Evolutionary conservation across 2,113 vertebrate species (phyloP).

Genomic region (Egretta garzetta): DNA sequence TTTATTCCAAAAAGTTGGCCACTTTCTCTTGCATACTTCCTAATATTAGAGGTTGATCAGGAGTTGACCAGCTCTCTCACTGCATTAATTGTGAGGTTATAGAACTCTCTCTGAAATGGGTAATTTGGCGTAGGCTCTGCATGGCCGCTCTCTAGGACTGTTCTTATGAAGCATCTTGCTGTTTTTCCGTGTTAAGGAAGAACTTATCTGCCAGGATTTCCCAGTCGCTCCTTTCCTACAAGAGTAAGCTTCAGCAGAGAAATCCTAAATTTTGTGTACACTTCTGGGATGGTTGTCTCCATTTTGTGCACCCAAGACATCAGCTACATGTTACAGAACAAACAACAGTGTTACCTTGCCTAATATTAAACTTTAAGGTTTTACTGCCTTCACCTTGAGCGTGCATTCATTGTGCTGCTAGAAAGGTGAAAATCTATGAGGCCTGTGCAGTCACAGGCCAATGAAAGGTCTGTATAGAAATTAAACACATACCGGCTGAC

Average conservation of each 20-base stretch:
- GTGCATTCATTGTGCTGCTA: background rate
- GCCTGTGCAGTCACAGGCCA: background rate
- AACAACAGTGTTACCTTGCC: background rate
- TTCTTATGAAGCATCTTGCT: background rate
- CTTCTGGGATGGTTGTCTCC: background rate
- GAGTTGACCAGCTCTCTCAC: background rate
- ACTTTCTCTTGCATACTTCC: background rate
- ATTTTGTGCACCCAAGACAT: background rate
- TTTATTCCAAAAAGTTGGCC: background rate
- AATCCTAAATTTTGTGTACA: background rate
- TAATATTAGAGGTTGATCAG: background rate
- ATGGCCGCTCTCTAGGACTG: background rate
- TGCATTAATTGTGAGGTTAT: background rate
- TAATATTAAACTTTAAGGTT: background rate
- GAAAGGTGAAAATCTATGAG: background rate
- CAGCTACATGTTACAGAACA: fast-evolving
- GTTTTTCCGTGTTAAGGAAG: background rate
- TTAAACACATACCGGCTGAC: background rate
- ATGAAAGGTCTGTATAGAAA: background rate
- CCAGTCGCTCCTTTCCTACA: background rate
- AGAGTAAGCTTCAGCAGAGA: background rate
- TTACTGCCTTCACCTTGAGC: background rate
- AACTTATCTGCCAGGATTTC: background rate
- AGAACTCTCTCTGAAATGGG: background rate
- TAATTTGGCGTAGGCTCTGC: background rate